A percentile compares a stretch with the other conserved stretches of the same genome.
Conservation (phyloP, 2,888 invertebrate species). For the Coecobrya sp. region DNA sequence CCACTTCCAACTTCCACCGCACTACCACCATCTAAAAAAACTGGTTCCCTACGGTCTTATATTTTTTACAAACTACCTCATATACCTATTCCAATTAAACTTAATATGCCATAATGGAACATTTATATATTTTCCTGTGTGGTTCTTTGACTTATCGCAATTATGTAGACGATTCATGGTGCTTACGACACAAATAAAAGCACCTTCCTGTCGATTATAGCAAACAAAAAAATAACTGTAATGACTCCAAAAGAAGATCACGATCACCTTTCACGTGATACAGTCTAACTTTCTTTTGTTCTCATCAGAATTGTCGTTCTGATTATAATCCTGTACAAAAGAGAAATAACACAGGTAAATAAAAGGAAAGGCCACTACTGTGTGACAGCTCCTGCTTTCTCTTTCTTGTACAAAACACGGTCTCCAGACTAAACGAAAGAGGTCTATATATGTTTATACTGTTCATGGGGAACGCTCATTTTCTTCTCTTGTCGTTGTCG, state of each 20-base stretch:
- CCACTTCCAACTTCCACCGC: not conserved
- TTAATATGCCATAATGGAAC: not conserved
- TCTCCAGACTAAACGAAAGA: not conserved
- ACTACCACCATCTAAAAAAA: not conserved
- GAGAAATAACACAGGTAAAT: not conserved
- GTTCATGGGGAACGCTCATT: not conserved
- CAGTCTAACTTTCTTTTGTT: not conserved
- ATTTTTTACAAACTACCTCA: not conserved
- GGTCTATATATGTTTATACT: not conserved
- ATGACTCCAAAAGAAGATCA: not conserved
- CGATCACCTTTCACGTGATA: slow-evolving; percentile 30
- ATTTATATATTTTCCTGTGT: slow-evolving; percentile 26
- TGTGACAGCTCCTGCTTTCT: slow-evolving; percentile 33
- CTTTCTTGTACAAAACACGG: slow-evolving; percentile 6
- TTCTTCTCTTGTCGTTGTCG: not conserved
- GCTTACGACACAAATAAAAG: not conserved
- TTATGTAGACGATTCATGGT: slow-evolving; percentile 23
- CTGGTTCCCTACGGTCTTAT: not conserved
- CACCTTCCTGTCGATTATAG: not conserved
- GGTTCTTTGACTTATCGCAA: slow-evolving; percentile 58
- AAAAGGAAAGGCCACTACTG: not conserved
- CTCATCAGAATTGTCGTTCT: slow-evolving; percentile 25
- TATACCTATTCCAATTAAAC: slow-evolving; percentile 1
- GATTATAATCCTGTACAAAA: slow-evolving; percentile 29
- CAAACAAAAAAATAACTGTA: not conserved